Evolutionary conservation across 2,888 invertebrate genomes (phyloP).

Genomic region (Melangyna quadrimaculata): DNA sequence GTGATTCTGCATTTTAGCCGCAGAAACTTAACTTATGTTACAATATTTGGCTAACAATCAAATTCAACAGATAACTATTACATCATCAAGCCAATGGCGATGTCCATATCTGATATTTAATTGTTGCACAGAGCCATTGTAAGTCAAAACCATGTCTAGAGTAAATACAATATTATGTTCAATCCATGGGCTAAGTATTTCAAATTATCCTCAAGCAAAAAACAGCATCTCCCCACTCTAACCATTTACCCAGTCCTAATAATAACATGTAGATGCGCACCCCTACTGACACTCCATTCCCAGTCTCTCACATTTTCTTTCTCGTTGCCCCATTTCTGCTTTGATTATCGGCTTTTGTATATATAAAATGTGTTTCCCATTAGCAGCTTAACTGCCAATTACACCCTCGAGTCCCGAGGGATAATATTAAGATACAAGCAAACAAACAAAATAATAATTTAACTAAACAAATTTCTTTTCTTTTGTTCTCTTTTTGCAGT

Average conservation of each 20-base stretch:
- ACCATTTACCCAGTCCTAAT: background rate
- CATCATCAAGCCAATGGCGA: too few species aligned
- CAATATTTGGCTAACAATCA: too few species aligned
- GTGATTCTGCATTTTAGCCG: too few species aligned
- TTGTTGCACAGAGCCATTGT: background rate
- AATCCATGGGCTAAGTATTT: background rate
- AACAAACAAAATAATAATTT: background rate
- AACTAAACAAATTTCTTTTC: conserved; percentile 12
- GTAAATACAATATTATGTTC: background rate
- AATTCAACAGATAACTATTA: background rate
- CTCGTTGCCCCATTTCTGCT: background rate
- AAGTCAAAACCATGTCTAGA: background rate
- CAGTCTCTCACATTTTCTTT: too few species aligned
- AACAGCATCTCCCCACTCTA: background rate
- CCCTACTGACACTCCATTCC: background rate
- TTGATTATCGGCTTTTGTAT: background rate
- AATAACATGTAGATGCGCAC: background rate
- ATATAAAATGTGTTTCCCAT: background rate
- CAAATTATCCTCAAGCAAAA: background rate
- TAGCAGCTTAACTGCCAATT: conserved; percentile 3
- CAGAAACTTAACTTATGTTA: too few species aligned
- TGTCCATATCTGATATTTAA: background rate
- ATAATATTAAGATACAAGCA: background rate
- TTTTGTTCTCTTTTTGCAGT: conserved; percentile 74
- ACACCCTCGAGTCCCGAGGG: background rate